These are phyloP conservation scores for Crypturellus tataupa DNA, from an alignment of 2,797 vertebrate genomes.

Conservation along the genomic window DNA sequence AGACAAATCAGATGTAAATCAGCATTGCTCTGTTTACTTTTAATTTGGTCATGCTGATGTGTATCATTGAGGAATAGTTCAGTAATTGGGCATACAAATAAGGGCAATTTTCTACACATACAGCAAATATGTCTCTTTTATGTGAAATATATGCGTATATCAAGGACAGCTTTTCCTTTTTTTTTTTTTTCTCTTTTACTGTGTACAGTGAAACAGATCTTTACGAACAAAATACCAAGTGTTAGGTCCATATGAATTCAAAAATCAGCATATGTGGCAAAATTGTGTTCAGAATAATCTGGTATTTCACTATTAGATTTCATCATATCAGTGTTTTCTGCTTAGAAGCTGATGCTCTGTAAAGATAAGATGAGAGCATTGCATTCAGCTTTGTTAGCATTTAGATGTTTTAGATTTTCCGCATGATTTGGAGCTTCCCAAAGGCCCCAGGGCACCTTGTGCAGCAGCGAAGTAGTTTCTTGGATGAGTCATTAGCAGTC, in stretches of 20 bases:
- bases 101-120: background rate
- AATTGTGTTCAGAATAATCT: background rate
- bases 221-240: background rate
- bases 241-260: background rate
- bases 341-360: background rate
- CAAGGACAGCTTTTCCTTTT: background rate
- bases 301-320: background rate
- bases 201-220: background rate
- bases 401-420: background rate
- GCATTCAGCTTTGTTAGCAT: background rate
- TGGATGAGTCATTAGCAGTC: background rate
- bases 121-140: background rate
- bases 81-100: background rate
- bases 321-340: background rate
- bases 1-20: conserved; percentile 26
- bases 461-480: background rate
- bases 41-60: background rate
- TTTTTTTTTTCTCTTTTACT: background rate
- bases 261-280: background rate
- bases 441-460: background rate
- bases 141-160: background rate
- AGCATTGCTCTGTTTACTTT: conserved; percentile 16
- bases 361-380: background rate
- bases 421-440: background rate
- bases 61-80: background rate